These are phyloP conservation scores for Ailuropoda melanoleuca DNA, from an alignment of 2,113 vertebrate genomes.

Conservation along the genomic window DNA sequence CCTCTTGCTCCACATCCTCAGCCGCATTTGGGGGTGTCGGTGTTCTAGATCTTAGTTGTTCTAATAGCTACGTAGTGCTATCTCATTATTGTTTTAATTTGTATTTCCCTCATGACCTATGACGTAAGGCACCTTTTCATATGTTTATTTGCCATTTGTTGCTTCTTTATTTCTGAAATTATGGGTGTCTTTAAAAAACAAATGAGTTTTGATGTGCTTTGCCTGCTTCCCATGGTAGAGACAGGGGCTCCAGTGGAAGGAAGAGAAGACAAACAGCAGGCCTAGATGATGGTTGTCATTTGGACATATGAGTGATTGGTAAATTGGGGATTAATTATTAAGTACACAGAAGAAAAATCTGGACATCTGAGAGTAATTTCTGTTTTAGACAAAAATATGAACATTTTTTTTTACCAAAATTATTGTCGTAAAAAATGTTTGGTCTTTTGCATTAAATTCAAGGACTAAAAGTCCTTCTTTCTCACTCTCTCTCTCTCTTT, in stretches of 20 bases:
- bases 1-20: background rate
- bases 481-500: too few relatives aligned
- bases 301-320: fast-evolving
- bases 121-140: background rate
- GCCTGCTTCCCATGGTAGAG: background rate
- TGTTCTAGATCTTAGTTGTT: background rate
- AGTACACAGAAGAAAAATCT: background rate
- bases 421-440: background rate
- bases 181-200: background rate
- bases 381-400: background rate
- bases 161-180: background rate
- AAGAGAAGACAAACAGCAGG: background rate
- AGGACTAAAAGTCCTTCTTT: background rate
- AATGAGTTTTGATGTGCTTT: background rate
- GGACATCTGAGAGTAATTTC: background rate
- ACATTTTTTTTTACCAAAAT: background rate
- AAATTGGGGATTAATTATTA: background rate
- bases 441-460: background rate
- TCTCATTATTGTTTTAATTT: background rate
- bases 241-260: background rate
- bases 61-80: background rate
- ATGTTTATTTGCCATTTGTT: background rate
- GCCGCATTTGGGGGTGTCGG: background rate
- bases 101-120: background rate
- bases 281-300: too few relatives aligned